Percentiles rank a stretch among this genome's conserved stretches.
Conservation (phyloP, 2,113 vertebrate genomes). For the Ahaetulla prasina region DNA sequence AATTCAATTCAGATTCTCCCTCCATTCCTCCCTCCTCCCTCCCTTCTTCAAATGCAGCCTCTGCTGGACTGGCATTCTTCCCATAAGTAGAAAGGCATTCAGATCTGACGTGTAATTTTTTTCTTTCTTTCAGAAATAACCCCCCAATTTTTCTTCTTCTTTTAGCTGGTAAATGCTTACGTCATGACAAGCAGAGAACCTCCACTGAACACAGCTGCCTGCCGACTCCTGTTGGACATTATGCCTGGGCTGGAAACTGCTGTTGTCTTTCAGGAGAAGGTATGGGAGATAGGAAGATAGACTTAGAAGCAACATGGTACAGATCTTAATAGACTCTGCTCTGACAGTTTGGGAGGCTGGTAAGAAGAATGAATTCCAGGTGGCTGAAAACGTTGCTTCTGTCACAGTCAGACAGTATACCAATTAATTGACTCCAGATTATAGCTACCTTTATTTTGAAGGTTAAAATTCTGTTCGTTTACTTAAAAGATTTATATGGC, state of each 20-base stretch:
- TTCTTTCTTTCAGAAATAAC: not conserved
- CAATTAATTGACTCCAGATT: not conserved
- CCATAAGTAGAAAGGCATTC: not conserved
- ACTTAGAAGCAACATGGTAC: not conserved
- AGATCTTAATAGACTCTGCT: not conserved
- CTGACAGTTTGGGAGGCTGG: not conserved
- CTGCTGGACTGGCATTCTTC: not conserved
- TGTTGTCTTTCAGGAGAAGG: constrained; percentile 97
- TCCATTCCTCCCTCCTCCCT: too few relatives aligned
- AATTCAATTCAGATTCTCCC: not conserved
- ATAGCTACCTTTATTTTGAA: not conserved
- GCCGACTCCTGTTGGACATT: constrained; percentile 92
- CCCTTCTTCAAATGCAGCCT: not conserved
- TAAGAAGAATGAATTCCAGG: not conserved
- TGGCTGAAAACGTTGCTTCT: not conserved
- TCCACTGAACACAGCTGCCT: constrained; percentile 89
- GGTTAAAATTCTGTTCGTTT: not conserved
- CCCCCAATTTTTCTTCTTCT: constrained; percentile 17
- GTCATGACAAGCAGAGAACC: constrained; percentile 97
- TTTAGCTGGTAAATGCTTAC: constrained; percentile 93
- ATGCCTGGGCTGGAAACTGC: constrained; percentile 98
- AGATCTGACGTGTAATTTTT: not conserved
- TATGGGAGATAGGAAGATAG: constrained; percentile 49
- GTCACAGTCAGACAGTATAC: not conserved
- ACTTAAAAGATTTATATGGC: not conserved